Evolutionary conservation across 2,888 invertebrate species (phyloP), one percentile per base, ranked within the genome.

Genomic region (Crepidodera aurea): DNA sequence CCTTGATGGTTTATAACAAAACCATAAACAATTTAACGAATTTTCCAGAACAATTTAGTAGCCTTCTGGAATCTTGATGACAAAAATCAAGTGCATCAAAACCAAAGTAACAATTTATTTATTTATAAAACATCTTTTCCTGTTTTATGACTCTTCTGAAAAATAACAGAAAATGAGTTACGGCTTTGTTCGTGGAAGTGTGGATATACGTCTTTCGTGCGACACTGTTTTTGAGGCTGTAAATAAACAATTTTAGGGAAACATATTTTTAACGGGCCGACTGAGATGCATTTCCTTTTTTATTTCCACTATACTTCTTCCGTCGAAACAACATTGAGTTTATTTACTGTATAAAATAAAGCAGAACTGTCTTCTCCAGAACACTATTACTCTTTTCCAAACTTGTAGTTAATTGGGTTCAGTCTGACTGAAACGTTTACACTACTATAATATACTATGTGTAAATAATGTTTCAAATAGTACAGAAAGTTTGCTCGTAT

Each of bases 211-310:
- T n/a, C n/a, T n/a, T n/a, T n/a, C n/a, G n/a, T n/a, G n/a, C 18
- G 40, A 1, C 40, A 18, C 40, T 40, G 40, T 62, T 61, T 51
- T 53, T 59, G 61, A 42, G 16, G 22, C 44, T 48, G 51, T 29
- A 54, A 58, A 59, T 51, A 48, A 37, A 58, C 63, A 66, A 62
- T 64, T 62, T 54, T 25, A 48, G 64, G 51, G 15, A 62, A 66
- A 62, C 60, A 62, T 60, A 62, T 67, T 67, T 67, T 67, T 64
- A 54, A 58, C 51, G 34, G 34, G 42, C 16, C 57, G 22, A 58
- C 39, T 32, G 19, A 50, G 42, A 54, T 53, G 55, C 48, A 54
- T 39, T 63, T 29, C 40, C 40, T 51, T 56, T 40, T 58, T 58
- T 50, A 29, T 56, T 60, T 60, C 44, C 29, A 44, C 58, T 22